These are phyloP conservation scores for Pycnomerus fuliginosus DNA, from an alignment of 2,888 invertebrate species.

Conservation along the genomic window DNA sequence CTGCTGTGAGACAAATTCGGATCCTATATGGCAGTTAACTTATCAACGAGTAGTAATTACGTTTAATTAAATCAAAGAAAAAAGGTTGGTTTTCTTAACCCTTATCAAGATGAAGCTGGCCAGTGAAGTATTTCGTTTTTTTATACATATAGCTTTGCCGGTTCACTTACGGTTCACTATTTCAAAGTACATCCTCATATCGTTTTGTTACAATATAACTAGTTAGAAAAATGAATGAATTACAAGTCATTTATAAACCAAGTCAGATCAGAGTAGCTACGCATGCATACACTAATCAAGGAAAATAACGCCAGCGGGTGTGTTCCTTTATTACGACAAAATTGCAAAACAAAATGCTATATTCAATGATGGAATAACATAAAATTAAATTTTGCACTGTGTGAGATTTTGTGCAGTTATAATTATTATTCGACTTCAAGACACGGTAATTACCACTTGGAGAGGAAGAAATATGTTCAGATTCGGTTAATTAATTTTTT, in stretches of 20 bases:
- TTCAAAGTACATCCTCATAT: slow-evolving; percentile 11
- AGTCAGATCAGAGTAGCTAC: not conserved
- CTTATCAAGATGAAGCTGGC: slow-evolving; percentile 14
- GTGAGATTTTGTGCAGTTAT: too few species aligned
- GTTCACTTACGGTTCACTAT: slow-evolving; percentile 12
- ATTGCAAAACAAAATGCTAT: too few species aligned
- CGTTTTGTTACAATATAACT: slow-evolving; percentile 5
- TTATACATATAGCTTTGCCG: slow-evolving; percentile 11
- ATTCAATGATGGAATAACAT: too few species aligned
- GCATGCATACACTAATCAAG: not conserved
- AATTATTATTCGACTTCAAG: too few species aligned
- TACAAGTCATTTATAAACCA: not conserved
- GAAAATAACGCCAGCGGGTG: not conserved
- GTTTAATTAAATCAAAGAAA: slow-evolving; percentile 14
- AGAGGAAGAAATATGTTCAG: too few species aligned
- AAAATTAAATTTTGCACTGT: too few species aligned
- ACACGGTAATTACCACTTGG: too few species aligned
- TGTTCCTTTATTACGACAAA: not conserved
- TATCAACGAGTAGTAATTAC: slow-evolving; percentile 12
- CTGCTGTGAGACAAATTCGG: too few species aligned
- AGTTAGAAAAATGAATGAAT: not conserved
- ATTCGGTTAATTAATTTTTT: too few species aligned
- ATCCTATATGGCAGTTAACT: too few species aligned
- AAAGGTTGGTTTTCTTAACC: slow-evolving; percentile 6
- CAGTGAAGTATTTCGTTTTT: slow-evolving; percentile 8